Evolutionary conservation across 2,888 invertebrate species (phyloP).

Genomic region (Meiosimyza platycephala): DNA sequence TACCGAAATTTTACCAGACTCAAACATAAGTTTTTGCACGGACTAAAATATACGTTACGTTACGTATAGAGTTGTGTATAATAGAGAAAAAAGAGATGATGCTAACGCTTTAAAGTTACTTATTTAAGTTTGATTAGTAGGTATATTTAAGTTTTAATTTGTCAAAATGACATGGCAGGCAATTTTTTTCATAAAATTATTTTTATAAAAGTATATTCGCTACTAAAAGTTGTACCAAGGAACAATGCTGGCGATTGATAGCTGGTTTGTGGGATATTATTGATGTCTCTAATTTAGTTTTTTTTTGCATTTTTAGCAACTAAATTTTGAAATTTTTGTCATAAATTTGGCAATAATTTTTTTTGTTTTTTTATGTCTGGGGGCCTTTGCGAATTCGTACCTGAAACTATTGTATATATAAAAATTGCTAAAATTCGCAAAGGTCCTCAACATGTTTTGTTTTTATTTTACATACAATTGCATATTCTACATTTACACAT

Average conservation of each 20-base stretch:
- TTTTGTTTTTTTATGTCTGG: slow-evolving; percentile 3
- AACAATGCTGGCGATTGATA: slow-evolving; percentile 49
- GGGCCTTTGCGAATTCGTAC: no score
- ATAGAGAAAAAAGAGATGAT: no score
- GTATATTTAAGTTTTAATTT: no score
- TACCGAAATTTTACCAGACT: slow-evolving; percentile 64
- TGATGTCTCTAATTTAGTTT: slow-evolving; percentile 7
- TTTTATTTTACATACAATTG: slow-evolving; percentile 28
- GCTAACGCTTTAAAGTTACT: no score
- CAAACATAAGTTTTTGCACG: slow-evolving; percentile 65
- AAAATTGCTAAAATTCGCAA: no score
- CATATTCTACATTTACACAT: slow-evolving; percentile 19
- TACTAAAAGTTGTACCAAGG: not conserved
- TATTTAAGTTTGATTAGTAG: no score
- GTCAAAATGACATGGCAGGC: no score
- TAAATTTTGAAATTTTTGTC: not conserved
- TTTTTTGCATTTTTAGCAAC: not conserved
- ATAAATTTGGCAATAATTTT: not conserved
- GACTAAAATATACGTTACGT: slow-evolving; percentile 59
- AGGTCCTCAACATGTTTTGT: not conserved
- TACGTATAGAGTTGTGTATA: no score
- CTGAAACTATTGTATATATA: no score
- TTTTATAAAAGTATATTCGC: not conserved
- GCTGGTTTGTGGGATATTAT: slow-evolving; percentile 45
- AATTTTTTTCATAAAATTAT: no score